A percentile compares a stretch with the other conserved stretches of the same genome.
These are phyloP conservation scores for Eucidaris tribuloides DNA, from an alignment of 35 echinoderm and acorn worm genomes.

Conservation along the genomic window DNA sequence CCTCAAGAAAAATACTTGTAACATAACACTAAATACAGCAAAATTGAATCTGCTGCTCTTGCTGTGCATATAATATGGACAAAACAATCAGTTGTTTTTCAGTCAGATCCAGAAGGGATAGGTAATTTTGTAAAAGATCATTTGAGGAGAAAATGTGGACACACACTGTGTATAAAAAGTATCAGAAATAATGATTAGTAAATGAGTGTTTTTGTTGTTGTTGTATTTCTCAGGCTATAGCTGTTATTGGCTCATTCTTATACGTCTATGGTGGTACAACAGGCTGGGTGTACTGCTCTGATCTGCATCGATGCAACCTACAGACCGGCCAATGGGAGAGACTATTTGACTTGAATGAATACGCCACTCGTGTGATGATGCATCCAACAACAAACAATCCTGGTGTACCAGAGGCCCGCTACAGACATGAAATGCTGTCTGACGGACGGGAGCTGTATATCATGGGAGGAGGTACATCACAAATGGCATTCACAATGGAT, in stretches of 20 bases:
- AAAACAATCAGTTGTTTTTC: no score
- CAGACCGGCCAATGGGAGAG: constrained; percentile 62
- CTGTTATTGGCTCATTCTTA: constrained; percentile 24
- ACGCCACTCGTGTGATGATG: constrained; percentile 3
- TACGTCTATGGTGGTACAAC: constrained; percentile 90
- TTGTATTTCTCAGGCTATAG: constrained; percentile 53
- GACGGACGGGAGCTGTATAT: constrained; percentile 71
- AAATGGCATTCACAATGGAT: constrained; percentile 55
- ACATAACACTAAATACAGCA: no score
- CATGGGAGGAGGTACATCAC: constrained; percentile 80
- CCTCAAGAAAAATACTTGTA: no score
- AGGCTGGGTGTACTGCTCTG: constrained; percentile 77
- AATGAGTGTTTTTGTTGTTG: not conserved
- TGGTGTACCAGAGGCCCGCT: constrained; percentile 51
- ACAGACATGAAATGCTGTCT: constrained; percentile 91
- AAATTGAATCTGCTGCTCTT: no score
- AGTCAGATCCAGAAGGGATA: no score
- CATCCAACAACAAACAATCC: not conserved
- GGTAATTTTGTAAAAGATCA: no score
- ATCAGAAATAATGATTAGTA: no score
- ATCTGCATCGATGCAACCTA: constrained; percentile 63
- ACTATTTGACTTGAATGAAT: constrained; percentile 48
- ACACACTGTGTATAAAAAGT: no score
- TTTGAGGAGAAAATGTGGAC: no score
- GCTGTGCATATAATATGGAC: no score